Percentiles rank a stretch among this genome's conserved stretches.
Evolutionary conservation across 2,113 vertebrate genomes (phyloP).

Genomic region (Ivindomyrus marchei): DNA sequence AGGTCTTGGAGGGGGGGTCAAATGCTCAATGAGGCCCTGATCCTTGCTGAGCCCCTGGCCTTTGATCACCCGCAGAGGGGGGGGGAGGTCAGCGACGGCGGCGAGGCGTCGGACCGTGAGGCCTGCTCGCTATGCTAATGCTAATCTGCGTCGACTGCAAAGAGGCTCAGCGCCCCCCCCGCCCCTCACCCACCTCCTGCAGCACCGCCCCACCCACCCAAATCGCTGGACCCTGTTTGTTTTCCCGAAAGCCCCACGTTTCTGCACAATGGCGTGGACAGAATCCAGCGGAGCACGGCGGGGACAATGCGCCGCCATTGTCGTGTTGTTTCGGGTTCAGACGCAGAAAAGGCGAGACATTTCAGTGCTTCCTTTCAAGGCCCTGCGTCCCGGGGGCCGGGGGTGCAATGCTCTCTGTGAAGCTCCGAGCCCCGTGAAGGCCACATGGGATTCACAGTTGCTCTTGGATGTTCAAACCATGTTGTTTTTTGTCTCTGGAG

Average conservation of each 20-base stretch:
- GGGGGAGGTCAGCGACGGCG: background rate
- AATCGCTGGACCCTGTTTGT: conserved; percentile 30
- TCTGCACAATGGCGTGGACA: conserved; percentile 30
- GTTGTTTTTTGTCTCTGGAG: background rate
- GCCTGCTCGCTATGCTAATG: conserved; percentile 43
- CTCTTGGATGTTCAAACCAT: background rate
- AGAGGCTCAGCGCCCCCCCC: conserved; percentile 31
- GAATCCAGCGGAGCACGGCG: conserved; percentile 44
- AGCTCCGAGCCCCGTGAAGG: background rate
- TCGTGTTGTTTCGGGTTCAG: conserved; percentile 43
- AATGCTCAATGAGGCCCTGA: conserved; percentile 23
- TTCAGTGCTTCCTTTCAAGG: background rate
- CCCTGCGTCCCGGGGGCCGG: background rate
- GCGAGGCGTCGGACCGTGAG: conserved; percentile 34
- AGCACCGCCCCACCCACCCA: conserved; percentile 12
- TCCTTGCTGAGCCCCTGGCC: conserved; percentile 27
- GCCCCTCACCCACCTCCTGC: conserved; percentile 7
- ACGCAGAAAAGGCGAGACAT: background rate
- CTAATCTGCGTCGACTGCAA: conserved; percentile 53
- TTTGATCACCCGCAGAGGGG: conserved; percentile 10
- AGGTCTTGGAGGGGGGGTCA: background rate
- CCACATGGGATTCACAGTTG: background rate
- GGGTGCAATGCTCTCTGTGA: background rate
- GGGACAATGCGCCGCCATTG: conserved; percentile 60
- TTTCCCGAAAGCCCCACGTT: conserved; percentile 26